phyloP scores from a whole-genome alignment of 2,888 invertebrate species.

The Amorpha juglandis region DNA sequence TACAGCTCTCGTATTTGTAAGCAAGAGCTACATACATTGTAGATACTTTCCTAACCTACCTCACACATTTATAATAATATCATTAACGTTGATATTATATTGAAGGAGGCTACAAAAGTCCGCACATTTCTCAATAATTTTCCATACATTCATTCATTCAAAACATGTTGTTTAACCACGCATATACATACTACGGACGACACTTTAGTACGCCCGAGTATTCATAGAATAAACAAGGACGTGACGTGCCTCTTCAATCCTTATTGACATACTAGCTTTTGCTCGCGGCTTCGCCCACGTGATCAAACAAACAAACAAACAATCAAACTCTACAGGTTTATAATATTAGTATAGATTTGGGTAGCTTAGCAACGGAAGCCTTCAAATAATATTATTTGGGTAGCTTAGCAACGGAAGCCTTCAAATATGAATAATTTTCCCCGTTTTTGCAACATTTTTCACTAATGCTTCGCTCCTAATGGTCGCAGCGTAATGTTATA shows the following conservation, averaged over 20 bases:
- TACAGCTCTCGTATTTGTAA: too few species aligned
- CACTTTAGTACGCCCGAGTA: slow-evolving; percentile 18
- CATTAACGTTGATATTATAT: background rate
- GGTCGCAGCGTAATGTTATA: too few species aligned
- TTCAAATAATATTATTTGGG: too few species aligned
- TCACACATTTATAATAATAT: background rate
- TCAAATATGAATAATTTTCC: too few species aligned
- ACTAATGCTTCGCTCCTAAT: too few species aligned
- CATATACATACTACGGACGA: slow-evolving; percentile 17
- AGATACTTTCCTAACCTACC: background rate
- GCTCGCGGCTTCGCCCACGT: too few species aligned
- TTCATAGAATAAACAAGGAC: slow-evolving; percentile 43
- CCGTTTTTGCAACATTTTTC: too few species aligned
- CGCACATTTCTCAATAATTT: background rate
- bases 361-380: too few species aligned
- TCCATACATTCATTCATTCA: slow-evolving; percentile 24
- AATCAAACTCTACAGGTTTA: too few species aligned
- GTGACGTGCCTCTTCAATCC: slow-evolving; percentile 48
- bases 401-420: too few species aligned
- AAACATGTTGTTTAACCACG: slow-evolving; percentile 14
- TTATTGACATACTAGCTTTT: slow-evolving; percentile 9
- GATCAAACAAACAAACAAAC: too few species aligned
- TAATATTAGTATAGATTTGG: too few species aligned
- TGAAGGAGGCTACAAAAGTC: background rate
- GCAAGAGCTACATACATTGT: background rate